phyloP scores from a whole-genome alignment of 2,888 invertebrate species.

The Drosophila paranaensis region DNA sequence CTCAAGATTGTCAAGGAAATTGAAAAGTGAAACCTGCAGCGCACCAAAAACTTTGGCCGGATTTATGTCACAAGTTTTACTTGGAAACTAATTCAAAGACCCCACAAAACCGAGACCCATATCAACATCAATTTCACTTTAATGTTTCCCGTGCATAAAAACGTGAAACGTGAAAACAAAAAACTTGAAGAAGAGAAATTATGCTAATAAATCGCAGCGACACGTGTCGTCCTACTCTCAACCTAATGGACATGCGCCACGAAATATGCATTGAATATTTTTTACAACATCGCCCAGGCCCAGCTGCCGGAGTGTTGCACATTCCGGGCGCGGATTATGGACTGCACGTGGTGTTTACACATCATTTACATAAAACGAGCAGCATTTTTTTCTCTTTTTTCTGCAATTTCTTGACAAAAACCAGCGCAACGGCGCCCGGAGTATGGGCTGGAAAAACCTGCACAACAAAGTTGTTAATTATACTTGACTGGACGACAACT shows the following conservation, averaged over 20 bases:
- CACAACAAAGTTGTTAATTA: conserved; percentile 80
- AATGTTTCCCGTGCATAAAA: conserved; percentile 65
- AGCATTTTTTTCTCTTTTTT: conserved; percentile 34
- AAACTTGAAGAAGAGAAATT: conserved; percentile 73
- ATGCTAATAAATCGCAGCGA: conserved; percentile 78
- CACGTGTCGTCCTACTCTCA: conserved; percentile 72
- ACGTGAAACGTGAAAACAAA: not conserved
- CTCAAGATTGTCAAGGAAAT: conserved; percentile 54
- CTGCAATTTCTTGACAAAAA: conserved; percentile 63
- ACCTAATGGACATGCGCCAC: conserved; percentile 76
- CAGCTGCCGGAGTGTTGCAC: conserved; percentile 41
- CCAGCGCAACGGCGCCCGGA: not conserved
- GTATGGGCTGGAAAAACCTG: conserved; percentile 38
- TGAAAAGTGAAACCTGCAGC: conserved; percentile 64
- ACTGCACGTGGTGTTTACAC: conserved; percentile 75
- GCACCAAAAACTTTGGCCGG: conserved; percentile 43
- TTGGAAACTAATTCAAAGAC: conserved; percentile 46
- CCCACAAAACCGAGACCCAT: conserved; percentile 40
- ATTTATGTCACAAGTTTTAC: conserved; percentile 59
- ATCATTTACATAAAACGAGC: conserved; percentile 80
- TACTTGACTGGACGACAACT: conserved; percentile 76
- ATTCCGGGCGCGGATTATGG: conserved; percentile 44
- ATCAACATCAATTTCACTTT: conserved; percentile 74
- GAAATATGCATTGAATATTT: conserved; percentile 73
- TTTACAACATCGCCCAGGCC: conserved; percentile 9